Conservation (phyloP, 2,797 vertebrate species). For the Lutjanus argentimaculatus region DNA sequence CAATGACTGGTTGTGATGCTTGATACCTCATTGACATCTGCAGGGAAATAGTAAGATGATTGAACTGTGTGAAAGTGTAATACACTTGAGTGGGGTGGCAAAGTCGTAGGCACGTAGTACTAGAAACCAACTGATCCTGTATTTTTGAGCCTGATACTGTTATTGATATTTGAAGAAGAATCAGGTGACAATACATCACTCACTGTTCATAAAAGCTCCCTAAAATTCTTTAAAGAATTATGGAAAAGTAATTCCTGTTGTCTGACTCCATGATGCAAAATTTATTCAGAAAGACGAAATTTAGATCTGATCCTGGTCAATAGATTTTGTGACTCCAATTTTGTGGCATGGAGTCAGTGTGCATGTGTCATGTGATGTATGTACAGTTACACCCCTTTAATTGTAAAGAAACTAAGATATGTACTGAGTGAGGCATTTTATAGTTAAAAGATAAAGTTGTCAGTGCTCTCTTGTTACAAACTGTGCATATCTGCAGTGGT, state of each 20-base stretch:
- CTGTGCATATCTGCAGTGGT: neutral
- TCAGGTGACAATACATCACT: neutral
- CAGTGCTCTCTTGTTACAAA: neutral
- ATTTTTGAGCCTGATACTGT: neutral
- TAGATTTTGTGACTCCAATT: neutral
- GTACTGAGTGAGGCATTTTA: neutral
- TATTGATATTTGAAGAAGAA: neutral
- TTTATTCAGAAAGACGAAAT: neutral
- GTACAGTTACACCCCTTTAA: neutral
- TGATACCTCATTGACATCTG: neutral
- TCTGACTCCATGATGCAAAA: neutral
- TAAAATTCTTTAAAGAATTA: neutral
- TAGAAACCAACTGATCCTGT: neutral
- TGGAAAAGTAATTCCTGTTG: neutral
- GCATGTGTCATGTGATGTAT: too few relatives aligned
- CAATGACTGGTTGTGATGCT: constrained; percentile 23
- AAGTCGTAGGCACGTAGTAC: neutral
- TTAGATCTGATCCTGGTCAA: neutral
- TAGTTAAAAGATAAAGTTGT: neutral
- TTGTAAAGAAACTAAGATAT: neutral
- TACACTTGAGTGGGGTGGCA: neutral
- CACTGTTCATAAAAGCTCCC: neutral
- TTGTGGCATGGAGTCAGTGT: neutral
- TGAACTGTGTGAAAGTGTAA: neutral
- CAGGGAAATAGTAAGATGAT: neutral